Conservation (phyloP, 2,113 vertebrate genomes). For the Apteryx mantelli region DNA sequence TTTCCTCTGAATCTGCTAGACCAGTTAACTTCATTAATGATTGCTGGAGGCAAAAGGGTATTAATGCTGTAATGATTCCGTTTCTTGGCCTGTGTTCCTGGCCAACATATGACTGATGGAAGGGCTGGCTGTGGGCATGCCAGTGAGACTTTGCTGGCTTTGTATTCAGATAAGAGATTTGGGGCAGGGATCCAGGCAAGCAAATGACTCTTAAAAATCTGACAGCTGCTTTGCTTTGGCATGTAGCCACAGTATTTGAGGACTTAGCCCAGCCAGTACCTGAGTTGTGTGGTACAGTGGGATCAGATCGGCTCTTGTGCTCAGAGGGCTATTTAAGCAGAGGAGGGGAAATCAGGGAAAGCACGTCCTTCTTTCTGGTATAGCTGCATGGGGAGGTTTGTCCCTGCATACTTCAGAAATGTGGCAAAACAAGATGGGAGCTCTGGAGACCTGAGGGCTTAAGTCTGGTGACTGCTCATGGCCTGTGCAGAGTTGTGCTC, state of each 20-base stretch:
- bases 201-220: neutral
- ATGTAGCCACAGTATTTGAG: neutral
- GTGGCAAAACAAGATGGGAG: neutral
- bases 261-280: neutral
- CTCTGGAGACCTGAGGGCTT: neutral
- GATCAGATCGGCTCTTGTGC: neutral
- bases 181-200: neutral
- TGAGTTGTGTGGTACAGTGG: neutral
- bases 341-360: neutral
- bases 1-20: neutral
- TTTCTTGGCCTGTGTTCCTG: neutral
- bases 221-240: neutral
- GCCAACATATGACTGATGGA: rapidly evolving
- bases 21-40: neutral
- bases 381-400: neutral
- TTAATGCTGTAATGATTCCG: neutral
- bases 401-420: neutral
- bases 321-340: neutral
- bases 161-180: neutral
- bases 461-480: neutral
- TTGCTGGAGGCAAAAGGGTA: neutral
- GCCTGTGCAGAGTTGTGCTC: neutral
- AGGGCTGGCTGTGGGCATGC: neutral
- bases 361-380: neutral
- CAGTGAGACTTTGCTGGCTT: neutral